phyloP scores from a whole-genome alignment of 2,113 vertebrate species.

The Charina bottae region DNA sequence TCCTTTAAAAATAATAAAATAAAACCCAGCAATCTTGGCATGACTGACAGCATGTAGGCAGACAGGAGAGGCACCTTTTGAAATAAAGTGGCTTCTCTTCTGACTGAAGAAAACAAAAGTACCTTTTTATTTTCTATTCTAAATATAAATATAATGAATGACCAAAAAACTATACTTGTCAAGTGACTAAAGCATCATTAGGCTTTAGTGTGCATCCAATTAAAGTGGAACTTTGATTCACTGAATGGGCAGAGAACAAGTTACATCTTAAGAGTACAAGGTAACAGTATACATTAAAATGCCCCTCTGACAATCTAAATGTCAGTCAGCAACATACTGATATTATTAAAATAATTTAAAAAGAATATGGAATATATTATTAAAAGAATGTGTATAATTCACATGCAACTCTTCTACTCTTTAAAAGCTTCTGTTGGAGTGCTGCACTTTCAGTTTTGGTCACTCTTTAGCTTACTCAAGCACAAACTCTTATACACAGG shows the following conservation, averaged over 20 bases:
- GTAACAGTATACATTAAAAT: not conserved
- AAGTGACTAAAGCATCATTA: not conserved
- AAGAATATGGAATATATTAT: not conserved
- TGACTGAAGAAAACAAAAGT: not conserved
- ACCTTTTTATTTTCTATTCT: not conserved
- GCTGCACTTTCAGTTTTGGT: not conserved
- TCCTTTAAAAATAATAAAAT: slow-evolving; percentile 20
- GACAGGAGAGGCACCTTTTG: not conserved
- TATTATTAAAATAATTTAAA: not conserved
- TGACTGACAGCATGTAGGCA: not conserved
- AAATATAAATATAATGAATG: not conserved
- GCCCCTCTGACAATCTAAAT: not conserved
- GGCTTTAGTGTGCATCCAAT: not conserved
- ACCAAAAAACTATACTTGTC: not conserved
- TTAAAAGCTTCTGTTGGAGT: not conserved
- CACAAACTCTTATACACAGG: not conserved
- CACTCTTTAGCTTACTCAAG: not conserved
- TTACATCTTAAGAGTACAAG: not conserved
- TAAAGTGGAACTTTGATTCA: not conserved
- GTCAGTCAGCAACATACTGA: not conserved
- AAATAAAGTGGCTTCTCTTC: not conserved
- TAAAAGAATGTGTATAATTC: not conserved
- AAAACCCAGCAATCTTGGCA: not conserved
- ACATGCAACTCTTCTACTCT: not conserved
- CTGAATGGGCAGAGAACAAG: not conserved